Percentiles rank a stretch among this genome's conserved stretches.
These are phyloP conservation scores for Eurytoma californica DNA, from an alignment of 2,888 invertebrate genomes.

Conservation along the genomic window DNA sequence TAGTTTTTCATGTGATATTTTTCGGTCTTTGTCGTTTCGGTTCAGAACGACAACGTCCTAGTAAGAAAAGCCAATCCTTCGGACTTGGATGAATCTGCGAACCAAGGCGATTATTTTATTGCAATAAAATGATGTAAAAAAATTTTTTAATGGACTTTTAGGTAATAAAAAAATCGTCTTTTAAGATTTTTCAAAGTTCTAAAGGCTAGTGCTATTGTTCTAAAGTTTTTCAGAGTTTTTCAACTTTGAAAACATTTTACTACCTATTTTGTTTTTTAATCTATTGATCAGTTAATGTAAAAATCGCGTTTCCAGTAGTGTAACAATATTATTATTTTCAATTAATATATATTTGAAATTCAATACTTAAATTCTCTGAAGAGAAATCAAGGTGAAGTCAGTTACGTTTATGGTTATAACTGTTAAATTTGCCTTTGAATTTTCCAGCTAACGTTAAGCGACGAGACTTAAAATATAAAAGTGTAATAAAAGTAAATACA, in stretches of 20 bases:
- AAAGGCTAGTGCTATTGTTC: conserved; percentile 50
- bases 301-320: conserved; percentile 50
- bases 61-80: conserved; percentile 31
- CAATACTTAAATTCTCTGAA: not conserved
- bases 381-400: conserved; percentile 37
- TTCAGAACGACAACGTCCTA: conserved; percentile 35
- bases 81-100: conserved; percentile 47
- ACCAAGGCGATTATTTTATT: conserved; percentile 34
- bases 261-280: conserved; percentile 44
- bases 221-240: conserved; percentile 47
- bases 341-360: conserved; percentile 33
- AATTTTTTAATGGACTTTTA: conserved; percentile 6
- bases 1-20: conserved; percentile 56
- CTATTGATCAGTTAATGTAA: conserved; percentile 48
- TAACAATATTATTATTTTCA: conserved; percentile 35
- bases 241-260: conserved; percentile 40
- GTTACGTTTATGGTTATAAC: conserved; percentile 38
- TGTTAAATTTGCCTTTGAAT: conserved; percentile 47
- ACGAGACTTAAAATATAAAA: conserved; percentile 37
- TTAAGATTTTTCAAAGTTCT: conserved; percentile 51
- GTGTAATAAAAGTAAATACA: conserved; percentile 30
- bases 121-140: conserved; percentile 7
- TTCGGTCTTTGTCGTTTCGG: conserved; percentile 41
- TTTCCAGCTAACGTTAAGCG: conserved; percentile 37
- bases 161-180: conserved; percentile 37